Percentiles rank a stretch among this genome's conserved stretches.
These are phyloP conservation scores for Heliconius eleuchia DNA, from an alignment of 1,140 invertebrate species.

Conservation along the genomic window DNA sequence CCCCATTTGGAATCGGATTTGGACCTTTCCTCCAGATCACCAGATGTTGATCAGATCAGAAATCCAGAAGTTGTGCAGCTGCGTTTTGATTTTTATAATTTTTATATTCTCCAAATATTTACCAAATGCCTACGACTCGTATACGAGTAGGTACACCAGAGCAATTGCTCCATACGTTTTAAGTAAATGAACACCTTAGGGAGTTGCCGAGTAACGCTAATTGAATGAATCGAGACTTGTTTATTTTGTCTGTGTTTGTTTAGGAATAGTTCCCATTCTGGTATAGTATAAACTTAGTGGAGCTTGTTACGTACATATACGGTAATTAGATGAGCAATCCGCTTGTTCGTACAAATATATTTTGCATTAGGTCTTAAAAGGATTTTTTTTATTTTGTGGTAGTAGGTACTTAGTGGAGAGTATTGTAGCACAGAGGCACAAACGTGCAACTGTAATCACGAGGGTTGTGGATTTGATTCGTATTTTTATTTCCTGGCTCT, in stretches of 20 bases:
- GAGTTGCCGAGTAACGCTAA: slow-evolving; percentile 34
- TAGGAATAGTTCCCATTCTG: slow-evolving; percentile 35
- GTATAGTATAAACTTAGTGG: neutral
- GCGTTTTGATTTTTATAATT: neutral
- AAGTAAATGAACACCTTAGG: slow-evolving; percentile 38
- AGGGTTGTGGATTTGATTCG: too few relatives aligned
- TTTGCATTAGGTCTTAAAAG: neutral
- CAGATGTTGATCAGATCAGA: too few relatives aligned
- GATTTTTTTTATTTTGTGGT: too few relatives aligned
- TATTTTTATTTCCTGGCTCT: too few relatives aligned
- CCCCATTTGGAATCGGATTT: too few relatives aligned
- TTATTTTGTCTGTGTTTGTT: slow-evolving; percentile 38
- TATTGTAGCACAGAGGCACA: too few relatives aligned
- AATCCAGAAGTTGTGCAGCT: too few relatives aligned
- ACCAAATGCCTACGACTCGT: neutral
- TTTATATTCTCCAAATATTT: neutral
- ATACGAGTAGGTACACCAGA: neutral
- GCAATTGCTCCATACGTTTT: slow-evolving; percentile 31
- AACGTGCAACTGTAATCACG: too few relatives aligned
- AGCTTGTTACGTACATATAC: slow-evolving; percentile 35
- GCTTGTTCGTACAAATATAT: slow-evolving; percentile 20
- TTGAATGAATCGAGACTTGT: slow-evolving; percentile 39
- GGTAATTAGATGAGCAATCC: slow-evolving; percentile 30
- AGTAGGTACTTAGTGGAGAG: too few relatives aligned
- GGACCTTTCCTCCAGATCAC: too few relatives aligned